A percentile compares a stretch with the other conserved stretches of the same genome.
These are phyloP conservation scores for Centropus unirufus DNA, from an alignment of 2,113 vertebrate genomes.

Conservation along the genomic window DNA sequence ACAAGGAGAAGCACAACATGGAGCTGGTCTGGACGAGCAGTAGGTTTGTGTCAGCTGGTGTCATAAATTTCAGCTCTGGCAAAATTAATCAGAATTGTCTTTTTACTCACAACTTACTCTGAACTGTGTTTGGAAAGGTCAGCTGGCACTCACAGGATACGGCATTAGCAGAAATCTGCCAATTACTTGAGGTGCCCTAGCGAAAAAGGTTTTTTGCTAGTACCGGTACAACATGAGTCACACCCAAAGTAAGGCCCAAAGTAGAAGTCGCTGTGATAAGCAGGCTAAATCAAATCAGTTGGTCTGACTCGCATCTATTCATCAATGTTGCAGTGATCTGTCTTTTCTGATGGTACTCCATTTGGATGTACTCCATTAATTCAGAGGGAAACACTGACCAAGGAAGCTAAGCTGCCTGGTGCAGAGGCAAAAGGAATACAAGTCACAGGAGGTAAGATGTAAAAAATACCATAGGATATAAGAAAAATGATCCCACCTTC, in stretches of 20 bases:
- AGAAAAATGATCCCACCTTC: background rate
- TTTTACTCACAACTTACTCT: constrained; percentile 1
- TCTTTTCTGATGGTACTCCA: background rate
- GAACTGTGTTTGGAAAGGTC: constrained; percentile 40
- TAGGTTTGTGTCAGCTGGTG: constrained; percentile 15
- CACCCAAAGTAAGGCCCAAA: background rate
- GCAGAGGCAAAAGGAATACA: background rate
- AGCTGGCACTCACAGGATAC: background rate
- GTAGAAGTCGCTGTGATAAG: constrained; percentile 8
- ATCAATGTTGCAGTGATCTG: background rate
- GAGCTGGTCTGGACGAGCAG: background rate
- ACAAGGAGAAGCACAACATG: background rate
- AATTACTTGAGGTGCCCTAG: background rate
- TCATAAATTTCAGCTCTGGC: constrained; percentile 10
- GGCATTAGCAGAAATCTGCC: constrained; percentile 22
- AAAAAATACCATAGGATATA: background rate
- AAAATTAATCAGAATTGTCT: constrained; percentile 19
- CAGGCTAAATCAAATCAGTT: constrained; percentile 10
- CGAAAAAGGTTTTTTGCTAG: constrained; percentile 40
- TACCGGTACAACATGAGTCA: constrained; percentile 38
- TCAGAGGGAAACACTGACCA: background rate
- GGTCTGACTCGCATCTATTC: background rate
- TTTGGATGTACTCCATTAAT: background rate
- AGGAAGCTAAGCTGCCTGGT: background rate
- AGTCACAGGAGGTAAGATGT: background rate